Percentiles rank a stretch among this genome's conserved stretches.
Evolutionary conservation across 2,888 invertebrate species (phyloP).

Genomic region (Lepidonotus clava): DNA sequence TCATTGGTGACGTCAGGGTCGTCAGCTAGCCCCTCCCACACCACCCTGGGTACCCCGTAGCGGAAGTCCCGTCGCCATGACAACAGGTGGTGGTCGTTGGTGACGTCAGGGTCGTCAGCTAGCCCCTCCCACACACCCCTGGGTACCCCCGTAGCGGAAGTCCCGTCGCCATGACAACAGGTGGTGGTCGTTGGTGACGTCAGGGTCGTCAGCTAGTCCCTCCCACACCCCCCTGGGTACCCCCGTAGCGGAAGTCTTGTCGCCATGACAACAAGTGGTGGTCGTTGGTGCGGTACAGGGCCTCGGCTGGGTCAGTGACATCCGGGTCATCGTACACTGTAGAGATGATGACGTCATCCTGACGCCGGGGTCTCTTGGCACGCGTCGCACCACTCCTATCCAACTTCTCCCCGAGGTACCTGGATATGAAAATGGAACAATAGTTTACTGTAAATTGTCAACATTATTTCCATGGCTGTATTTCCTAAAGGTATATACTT

Average conservation of each 20-base stretch:
- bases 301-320: constrained; percentile 74
- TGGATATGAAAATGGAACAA: constrained; percentile 60
- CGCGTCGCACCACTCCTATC: constrained; percentile 57
- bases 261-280: constrained; percentile 72
- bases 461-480: neutral
- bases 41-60: neutral
- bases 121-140: neutral
- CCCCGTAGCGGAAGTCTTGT: neutral
- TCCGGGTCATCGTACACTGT: constrained; percentile 75
- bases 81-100: constrained; percentile 72
- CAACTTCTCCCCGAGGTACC: constrained; percentile 74
- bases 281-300: constrained; percentile 70
- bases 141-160: neutral
- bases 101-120: no score
- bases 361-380: constrained; percentile 60
- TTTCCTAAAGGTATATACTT: no score
- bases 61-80: constrained; percentile 64
- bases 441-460: neutral
- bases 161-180: constrained; percentile 66
- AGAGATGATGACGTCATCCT: constrained; percentile 68
- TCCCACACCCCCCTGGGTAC: neutral
- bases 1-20: no score
- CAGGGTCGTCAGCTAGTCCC: no score
- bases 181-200: constrained; percentile 74
- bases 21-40: no score